These are phyloP conservation scores for Apodemus speciosus DNA, from an alignment of 2,113 vertebrate genomes.

Conservation along the genomic window DNA sequence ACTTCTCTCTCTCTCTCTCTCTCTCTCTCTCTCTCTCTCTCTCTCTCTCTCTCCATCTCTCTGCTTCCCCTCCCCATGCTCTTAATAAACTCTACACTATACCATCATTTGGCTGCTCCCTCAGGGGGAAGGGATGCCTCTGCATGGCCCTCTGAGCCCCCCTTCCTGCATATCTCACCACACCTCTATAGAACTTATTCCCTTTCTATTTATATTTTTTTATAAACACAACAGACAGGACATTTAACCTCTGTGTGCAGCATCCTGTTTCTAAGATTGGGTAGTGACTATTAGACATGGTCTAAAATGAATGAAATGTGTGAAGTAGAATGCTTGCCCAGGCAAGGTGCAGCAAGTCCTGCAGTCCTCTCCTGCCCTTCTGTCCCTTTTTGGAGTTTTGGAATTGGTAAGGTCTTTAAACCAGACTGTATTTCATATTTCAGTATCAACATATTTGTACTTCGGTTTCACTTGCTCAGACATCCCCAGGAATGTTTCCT, in stretches of 20 bases:
- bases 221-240: too few species aligned
- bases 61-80: too few species aligned
- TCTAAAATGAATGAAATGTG: not conserved
- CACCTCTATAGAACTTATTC: too few species aligned
- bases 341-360: not conserved
- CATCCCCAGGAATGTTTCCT: not conserved
- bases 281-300: not conserved
- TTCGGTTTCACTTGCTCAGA: not conserved
- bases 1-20: too few species aligned
- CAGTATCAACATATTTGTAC: not conserved
- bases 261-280: not conserved
- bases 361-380: not conserved
- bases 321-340: not conserved
- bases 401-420: not conserved
- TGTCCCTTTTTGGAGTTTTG: slow-evolving; percentile 9
- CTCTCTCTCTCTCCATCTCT: too few species aligned
- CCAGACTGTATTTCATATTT: not conserved
- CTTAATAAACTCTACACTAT: too few species aligned
- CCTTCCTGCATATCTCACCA: too few species aligned
- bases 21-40: too few species aligned
- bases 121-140: too few species aligned
- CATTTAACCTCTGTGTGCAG: not conserved
- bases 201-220: too few species aligned
- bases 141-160: too few species aligned
- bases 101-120: too few species aligned